Percentiles rank a stretch among this genome's conserved stretches.
Evolutionary conservation across 2,797 vertebrate genomes (phyloP).

Genomic region (Schizothorax lantsangensis): DNA sequence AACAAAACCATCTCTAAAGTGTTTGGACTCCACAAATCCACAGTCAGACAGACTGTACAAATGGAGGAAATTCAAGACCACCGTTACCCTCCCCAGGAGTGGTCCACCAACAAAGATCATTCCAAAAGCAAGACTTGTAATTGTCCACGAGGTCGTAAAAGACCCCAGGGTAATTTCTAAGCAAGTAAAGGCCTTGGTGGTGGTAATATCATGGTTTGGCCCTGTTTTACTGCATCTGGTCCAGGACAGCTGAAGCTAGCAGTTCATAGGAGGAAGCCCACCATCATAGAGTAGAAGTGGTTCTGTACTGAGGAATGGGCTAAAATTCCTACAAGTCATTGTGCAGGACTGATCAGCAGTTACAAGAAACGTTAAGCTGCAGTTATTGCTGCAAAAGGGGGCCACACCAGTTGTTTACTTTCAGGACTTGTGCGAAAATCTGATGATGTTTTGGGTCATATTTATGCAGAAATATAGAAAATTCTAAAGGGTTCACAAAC

Average conservation of each 20-base stretch:
- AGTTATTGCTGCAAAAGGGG: not conserved
- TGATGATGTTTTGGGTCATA: not conserved
- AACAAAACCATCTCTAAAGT: not conserved
- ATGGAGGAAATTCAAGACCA: not conserved
- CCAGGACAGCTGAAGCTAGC: not conserved
- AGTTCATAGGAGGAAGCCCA: not conserved
- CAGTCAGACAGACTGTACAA: not conserved
- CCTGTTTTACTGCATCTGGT: not conserved
- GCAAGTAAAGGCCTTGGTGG: not conserved
- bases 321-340: not conserved
- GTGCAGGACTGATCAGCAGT: no score
- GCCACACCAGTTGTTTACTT: not conserved
- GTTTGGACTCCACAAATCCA: not conserved
- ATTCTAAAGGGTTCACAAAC: not conserved
- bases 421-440: not conserved
- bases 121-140: no score
- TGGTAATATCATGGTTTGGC: not conserved
- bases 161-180: no score
- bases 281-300: not conserved
- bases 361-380: not conserved
- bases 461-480: not conserved
- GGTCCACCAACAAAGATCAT: no score
- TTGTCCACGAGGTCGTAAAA: no score
- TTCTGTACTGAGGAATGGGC: not conserved
- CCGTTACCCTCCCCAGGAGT: not conserved